Evolutionary conservation across 1,140 invertebrate species (phyloP).

Genomic region (Lepidurus couesii): DNA sequence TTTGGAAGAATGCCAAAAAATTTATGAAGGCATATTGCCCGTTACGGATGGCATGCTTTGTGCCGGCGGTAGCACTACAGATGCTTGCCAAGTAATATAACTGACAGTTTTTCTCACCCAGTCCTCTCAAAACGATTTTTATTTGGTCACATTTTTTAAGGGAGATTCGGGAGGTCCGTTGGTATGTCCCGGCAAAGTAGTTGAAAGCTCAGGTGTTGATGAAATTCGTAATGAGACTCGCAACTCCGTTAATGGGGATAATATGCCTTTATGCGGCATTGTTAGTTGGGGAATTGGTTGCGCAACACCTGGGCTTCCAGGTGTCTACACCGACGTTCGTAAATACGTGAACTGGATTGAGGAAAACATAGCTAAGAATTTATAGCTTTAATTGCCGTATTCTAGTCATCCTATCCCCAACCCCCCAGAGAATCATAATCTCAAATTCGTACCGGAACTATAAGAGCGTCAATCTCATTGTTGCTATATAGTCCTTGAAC

Average conservation of each 20-base stretch:
- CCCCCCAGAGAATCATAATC: background rate
- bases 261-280: conserved; percentile 37
- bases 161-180: conserved; percentile 42
- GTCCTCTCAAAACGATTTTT: background rate
- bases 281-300: conserved; percentile 43
- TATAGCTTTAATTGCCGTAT: background rate
- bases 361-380: conserved; percentile 26
- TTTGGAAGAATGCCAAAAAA: conserved; percentile 22
- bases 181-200: conserved; percentile 26
- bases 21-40: conserved; percentile 27
- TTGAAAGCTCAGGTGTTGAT: background rate
- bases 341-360: conserved; percentile 43
- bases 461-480: too few species aligned
- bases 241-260: background rate
- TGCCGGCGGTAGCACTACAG: conserved; percentile 34
- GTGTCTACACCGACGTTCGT: conserved; percentile 42
- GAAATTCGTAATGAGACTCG: background rate
- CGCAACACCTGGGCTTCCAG: conserved; percentile 39
- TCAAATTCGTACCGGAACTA: background rate
- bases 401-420: too few species aligned
- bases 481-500: background rate
- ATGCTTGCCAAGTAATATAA: conserved; percentile 35
- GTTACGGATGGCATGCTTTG: conserved; percentile 35
- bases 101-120: background rate
- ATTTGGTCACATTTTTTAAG: conserved; percentile 27